Base-by-base conservation (phyloP, 2,797 vertebrate species). In the Protosalanx chinensis region DNA sequence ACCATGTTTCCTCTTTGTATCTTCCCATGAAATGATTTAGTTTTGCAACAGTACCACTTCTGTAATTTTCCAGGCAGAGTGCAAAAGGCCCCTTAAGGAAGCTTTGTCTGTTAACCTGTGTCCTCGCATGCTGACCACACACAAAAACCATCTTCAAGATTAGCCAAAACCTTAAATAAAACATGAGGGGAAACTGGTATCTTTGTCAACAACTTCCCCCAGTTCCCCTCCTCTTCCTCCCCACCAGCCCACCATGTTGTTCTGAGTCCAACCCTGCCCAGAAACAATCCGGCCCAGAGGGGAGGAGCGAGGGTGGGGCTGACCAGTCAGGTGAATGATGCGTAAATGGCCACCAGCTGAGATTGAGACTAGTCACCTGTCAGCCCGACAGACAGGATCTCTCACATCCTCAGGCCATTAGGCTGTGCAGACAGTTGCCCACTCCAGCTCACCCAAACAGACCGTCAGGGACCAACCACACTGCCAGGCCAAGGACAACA, bases 251-350 rank as follows among this genome's bases (percentile, higher is more conserved):
- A 6, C 10, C 16, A 6, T 27, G 6, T 16, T 18, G 12, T 41
- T 49, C 27, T 27, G 4, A 16, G 5, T 41, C 57, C 57, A 15
- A 1, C 56, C 32, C 30, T 56, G 29, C 56, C 30, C 37, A 49
- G 49, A 29, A 30, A 30, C 53, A 35, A 65, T 10, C 27, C 62
- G 61, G 61, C 67, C 56, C 30, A 18, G 67, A 71, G 37, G 67
- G 27, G 49, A 41, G 29, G 5, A 29, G n/a, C n/a, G n/a, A 23
- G 57, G 35, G 13, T 4, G 7, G 23, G 57, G 56, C 23, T 18
- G 53, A 61, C 27, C 23, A 70, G 62, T 71, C 67, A 70, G 68
- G 58, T 67, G 67, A 61, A 71, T 67, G 51, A 71, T 70, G 64
- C 30, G 67, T 49, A 59, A 69, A 65, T 60, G 67, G n/a, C 67